Conservation (phyloP, 2,797 vertebrate genomes). For the Melanotaenia maccullochi region DNA sequence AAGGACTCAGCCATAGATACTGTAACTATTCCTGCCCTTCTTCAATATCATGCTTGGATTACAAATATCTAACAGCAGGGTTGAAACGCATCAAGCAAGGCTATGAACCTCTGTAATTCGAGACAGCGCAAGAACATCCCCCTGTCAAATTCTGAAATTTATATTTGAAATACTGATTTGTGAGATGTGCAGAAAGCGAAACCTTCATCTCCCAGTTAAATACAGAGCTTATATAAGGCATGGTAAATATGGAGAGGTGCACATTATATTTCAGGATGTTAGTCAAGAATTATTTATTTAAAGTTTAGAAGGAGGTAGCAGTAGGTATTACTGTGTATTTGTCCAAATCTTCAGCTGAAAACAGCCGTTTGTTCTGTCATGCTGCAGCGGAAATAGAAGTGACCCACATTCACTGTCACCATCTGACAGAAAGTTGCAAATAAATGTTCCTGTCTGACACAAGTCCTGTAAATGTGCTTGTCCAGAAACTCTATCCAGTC, state of each 20-base stretch:
- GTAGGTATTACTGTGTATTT: neutral
- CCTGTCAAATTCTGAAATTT: conserved; percentile 2
- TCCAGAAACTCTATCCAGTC: conserved; percentile 52
- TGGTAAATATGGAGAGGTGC: neutral
- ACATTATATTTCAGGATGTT: neutral
- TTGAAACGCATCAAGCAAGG: conserved; percentile 54
- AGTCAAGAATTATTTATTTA: neutral
- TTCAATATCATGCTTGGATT: conserved; percentile 73
- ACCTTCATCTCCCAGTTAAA: neutral
- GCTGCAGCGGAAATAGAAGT: conserved; percentile 49
- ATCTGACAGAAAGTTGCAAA: conserved; percentile 52
- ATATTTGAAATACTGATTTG: conserved; percentile 11
- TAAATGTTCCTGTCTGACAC: conserved; percentile 68
- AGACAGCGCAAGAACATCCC: conserved; percentile 19
- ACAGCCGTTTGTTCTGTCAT: conserved; percentile 3
- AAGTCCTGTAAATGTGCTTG: conserved; percentile 61
- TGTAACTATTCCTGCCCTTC: conserved; percentile 74
- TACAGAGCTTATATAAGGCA: neutral
- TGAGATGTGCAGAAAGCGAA: neutral
- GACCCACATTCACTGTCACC: conserved; percentile 47
- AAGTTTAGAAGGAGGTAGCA: neutral
- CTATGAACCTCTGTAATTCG: conserved; percentile 39
- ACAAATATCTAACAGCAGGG: conserved; percentile 69
- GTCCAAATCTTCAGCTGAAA: neutral
- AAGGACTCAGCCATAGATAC: conserved; percentile 61